phyloP scores from a whole-genome alignment of 2,113 vertebrate genomes.

The Salminus brasiliensis region DNA sequence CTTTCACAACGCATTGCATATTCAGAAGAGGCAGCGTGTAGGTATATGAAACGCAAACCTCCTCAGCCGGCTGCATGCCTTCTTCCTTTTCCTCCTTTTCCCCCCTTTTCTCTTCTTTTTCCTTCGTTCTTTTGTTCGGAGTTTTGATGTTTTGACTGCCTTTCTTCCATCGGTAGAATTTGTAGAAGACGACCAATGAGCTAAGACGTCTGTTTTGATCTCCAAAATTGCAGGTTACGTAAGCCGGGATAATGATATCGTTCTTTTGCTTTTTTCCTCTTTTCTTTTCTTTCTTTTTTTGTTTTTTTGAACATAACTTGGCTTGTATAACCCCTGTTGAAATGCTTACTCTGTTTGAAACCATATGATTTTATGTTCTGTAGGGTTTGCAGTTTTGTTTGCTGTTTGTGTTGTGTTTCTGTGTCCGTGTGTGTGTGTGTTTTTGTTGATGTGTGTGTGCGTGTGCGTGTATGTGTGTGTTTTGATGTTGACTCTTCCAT shows the following conservation, averaged over 20 bases:
- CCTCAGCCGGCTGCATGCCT: conserved; percentile 70
- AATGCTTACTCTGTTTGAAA: conserved; percentile 41
- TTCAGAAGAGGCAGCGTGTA: conserved; percentile 69
- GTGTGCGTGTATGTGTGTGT: conserved; percentile 36
- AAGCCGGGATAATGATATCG: conserved; percentile 37
- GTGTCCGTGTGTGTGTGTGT: conserved; percentile 14
- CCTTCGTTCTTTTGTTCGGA: conserved; percentile 33
- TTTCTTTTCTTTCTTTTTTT: background rate
- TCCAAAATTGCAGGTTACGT: conserved; percentile 41
- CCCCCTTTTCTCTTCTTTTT: conserved; percentile 39
- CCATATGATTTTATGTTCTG: background rate
- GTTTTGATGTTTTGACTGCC: conserved; percentile 48
- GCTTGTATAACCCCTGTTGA: conserved; percentile 35
- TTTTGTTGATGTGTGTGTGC: conserved; percentile 5
- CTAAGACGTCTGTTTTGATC: conserved; percentile 47
- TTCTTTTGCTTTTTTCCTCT: background rate
- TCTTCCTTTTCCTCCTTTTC: conserved; percentile 28
- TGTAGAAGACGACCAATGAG: conserved; percentile 39
- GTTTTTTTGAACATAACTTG: no score
- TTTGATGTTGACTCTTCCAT: conserved; percentile 49
- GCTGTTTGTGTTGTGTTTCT: conserved; percentile 16
- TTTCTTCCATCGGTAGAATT: conserved; percentile 37
- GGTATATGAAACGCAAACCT: conserved; percentile 63
- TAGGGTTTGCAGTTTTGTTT: background rate
- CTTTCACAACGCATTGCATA: conserved; percentile 73